Evolutionary conservation across 1,140 invertebrate species (phyloP).

Genomic region (Copidosoma floridanum): DNA sequence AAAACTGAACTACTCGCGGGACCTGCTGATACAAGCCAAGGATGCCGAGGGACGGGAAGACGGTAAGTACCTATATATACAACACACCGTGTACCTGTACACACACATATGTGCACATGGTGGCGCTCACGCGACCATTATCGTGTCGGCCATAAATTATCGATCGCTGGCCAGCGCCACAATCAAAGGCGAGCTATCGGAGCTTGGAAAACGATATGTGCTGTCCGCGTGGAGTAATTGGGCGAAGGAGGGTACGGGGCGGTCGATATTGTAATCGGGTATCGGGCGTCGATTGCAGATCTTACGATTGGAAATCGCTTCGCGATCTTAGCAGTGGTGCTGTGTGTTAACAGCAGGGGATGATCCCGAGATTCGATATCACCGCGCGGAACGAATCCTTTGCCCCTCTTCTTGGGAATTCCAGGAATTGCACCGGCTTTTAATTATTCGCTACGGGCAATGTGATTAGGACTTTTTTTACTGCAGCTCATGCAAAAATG

Average conservation of each 20-base stretch:
- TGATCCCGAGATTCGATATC: neutral
- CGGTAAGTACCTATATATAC: conserved; percentile 36
- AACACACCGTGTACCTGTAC: no score
- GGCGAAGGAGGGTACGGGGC: neutral
- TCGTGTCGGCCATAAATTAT: neutral
- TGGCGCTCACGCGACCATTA: neutral
- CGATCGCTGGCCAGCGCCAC: neutral
- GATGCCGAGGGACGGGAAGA: conserved; percentile 42
- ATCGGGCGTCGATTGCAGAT: neutral
- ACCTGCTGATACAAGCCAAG: conserved; percentile 43
- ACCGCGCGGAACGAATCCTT: neutral
- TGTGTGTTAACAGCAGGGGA: neutral
- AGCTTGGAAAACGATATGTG: neutral
- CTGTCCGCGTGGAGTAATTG: no score
- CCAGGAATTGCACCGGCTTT: no score
- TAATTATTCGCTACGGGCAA: no score
- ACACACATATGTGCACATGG: no score
- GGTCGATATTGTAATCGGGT: conserved; percentile 9
- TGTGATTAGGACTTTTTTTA: no score
- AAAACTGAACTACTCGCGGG: conserved; percentile 62
- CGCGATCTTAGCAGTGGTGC: neutral
- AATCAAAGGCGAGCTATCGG: neutral
- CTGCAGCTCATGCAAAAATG: no score
- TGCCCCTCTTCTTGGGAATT: no score
- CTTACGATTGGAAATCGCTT: neutral